Conservation (phyloP, 2,797 vertebrate species). For the Crenuchus spilurus region DNA sequence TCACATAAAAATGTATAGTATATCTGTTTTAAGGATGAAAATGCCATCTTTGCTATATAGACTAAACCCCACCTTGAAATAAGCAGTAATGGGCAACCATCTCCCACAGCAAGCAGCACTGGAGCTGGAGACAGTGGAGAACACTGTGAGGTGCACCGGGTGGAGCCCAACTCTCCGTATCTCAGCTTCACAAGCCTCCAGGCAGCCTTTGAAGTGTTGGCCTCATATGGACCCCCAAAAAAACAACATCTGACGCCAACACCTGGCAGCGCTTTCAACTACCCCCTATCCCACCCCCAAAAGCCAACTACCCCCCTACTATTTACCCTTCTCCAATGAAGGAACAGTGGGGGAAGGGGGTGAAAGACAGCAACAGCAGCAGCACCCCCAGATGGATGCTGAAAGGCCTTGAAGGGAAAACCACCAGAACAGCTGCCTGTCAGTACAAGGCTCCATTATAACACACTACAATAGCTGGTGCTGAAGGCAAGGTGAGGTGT, state of each 20-base stretch:
- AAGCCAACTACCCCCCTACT: slow-evolving; percentile 58
- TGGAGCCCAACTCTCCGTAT: slow-evolving; percentile 61
- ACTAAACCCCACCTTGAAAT: not conserved
- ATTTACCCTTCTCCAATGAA: slow-evolving; percentile 44
- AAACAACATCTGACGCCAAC: slow-evolving; percentile 83
- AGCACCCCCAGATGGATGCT: slow-evolving; percentile 46
- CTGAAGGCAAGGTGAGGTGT: slow-evolving; percentile 1
- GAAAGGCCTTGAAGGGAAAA: slow-evolving; percentile 34
- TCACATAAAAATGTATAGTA: not conserved
- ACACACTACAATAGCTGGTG: not conserved
- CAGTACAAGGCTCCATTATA: slow-evolving; percentile 20
- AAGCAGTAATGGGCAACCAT: slow-evolving; percentile 4
- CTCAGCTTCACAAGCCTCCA: slow-evolving; percentile 68
- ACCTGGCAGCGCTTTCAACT: slow-evolving; percentile 79
- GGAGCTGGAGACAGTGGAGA: slow-evolving; percentile 56
- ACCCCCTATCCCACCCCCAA: slow-evolving; percentile 61
- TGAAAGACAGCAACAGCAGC: slow-evolving; percentile 32
- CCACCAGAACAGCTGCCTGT: slow-evolving; percentile 39
- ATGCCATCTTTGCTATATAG: not conserved
- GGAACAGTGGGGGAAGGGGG: slow-evolving; percentile 53
- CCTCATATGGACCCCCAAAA: slow-evolving; percentile 66
- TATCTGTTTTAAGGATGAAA: not conserved
- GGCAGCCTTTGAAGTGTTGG: slow-evolving; percentile 77
- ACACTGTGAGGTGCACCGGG: slow-evolving; percentile 44
- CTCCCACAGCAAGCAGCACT: slow-evolving; percentile 1